These are phyloP conservation scores for Vireo altiloquus DNA, from an alignment of 2,113 vertebrate genomes.

Conservation along the genomic window DNA sequence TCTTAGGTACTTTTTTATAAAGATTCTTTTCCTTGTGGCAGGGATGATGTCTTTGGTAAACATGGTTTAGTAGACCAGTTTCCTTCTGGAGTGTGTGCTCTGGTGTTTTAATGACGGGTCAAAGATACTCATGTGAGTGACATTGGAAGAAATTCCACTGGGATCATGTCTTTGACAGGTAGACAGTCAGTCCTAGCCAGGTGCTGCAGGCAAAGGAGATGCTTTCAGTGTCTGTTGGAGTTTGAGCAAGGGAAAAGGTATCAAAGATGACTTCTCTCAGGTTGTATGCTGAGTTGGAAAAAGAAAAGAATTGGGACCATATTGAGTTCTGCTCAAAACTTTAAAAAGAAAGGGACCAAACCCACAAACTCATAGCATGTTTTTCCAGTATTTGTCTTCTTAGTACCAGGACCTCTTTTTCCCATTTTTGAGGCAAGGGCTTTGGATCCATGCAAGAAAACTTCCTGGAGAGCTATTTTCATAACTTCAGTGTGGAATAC, in stretches of 20 bases:
- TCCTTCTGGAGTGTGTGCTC: neutral
- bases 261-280: neutral
- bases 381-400: neutral
- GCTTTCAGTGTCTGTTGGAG: neutral
- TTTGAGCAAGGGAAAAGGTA: neutral
- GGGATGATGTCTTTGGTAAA: neutral
- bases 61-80: neutral
- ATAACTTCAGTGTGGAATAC: neutral
- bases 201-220: neutral
- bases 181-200: neutral
- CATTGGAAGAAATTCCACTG: neutral
- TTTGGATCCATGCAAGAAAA: neutral
- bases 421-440: neutral
- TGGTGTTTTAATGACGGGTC: neutral
- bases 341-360: slow-evolving; percentile 16
- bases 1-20: neutral
- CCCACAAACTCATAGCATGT: neutral
- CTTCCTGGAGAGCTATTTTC: neutral
- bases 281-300: neutral
- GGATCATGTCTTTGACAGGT: neutral
- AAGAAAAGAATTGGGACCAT: neutral
- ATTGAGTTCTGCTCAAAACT: neutral
- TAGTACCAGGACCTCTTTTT: neutral
- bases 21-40: neutral
- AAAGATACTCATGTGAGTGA: neutral